Conservation (phyloP, 1,140 invertebrate species). For the Schlechtendalia chinensis region DNA sequence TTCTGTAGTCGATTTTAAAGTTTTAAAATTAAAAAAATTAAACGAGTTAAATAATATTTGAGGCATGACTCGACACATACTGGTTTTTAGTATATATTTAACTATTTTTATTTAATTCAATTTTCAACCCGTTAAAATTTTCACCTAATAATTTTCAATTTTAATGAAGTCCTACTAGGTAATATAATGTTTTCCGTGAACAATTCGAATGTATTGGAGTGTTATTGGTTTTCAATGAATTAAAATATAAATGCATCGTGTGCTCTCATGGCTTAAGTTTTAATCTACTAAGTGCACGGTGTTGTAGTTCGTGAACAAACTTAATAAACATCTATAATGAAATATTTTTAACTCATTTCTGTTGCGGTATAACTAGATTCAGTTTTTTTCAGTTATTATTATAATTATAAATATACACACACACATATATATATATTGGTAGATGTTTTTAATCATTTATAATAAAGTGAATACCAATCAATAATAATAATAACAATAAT, state of each 20-base stretch:
- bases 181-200: not conserved
- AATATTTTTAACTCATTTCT: slow-evolving; percentile 7
- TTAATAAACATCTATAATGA: not conserved
- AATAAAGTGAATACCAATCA: too few species aligned
- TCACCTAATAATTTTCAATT: too few species aligned
- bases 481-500: too few species aligned
- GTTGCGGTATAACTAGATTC: not conserved
- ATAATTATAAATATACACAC: not conserved
- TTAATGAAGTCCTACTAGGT: too few species aligned
- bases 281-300: slow-evolving; percentile 2
- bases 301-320: not conserved
- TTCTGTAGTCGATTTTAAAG: too few species aligned
- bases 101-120: too few species aligned
- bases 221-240: slow-evolving; percentile 1
- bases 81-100: too few species aligned
- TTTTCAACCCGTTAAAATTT: too few species aligned
- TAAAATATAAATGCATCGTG: slow-evolving; percentile 8
- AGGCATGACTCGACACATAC: too few species aligned
- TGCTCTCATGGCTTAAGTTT: not conserved
- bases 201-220: not conserved
- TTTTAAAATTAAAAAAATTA: too few species aligned
- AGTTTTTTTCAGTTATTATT: not conserved
- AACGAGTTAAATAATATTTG: too few species aligned
- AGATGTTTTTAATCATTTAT: not conserved
- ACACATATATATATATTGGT: not conserved